Evolutionary conservation across 2,888 invertebrate species (phyloP).

Genomic region (Sarcophaga caerulescens): DNA sequence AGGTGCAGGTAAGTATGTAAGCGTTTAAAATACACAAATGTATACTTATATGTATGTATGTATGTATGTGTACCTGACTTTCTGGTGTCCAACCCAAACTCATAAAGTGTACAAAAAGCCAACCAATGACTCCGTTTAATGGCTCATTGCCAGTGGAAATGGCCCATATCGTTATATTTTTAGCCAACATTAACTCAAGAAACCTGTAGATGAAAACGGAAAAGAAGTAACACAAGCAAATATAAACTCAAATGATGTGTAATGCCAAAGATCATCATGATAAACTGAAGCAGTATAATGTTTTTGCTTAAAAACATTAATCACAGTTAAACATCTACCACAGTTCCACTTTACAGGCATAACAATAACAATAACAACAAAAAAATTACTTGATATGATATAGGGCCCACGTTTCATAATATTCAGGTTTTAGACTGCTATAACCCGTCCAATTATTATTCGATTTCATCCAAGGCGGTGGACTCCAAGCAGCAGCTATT

Average conservation of each 20-base stretch:
- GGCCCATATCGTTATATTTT: constrained; percentile 89
- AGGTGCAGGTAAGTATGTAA: background rate
- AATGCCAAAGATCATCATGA: background rate
- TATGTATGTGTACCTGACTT: constrained; percentile 80
- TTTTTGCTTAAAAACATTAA: background rate
- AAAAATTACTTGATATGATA: constrained; percentile 87
- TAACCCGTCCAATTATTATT: constrained; percentile 84
- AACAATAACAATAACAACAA: background rate
- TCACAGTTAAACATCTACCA: too few species aligned
- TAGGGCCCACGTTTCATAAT: constrained; percentile 90
- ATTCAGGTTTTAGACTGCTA: constrained; percentile 83
- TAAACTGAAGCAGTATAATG: background rate
- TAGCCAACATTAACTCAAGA: constrained; percentile 88
- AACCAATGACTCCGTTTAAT: constrained; percentile 84
- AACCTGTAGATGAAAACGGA: constrained; percentile 71
- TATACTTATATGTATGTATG: constrained; percentile 2
- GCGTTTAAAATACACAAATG: constrained; percentile 5
- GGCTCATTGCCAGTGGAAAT: constrained; percentile 96
- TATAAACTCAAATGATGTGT: constrained; percentile 9
- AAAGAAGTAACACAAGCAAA: background rate
- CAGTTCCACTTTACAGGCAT: background rate
- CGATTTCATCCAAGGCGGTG: constrained; percentile 88
- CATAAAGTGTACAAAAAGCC: constrained; percentile 84
- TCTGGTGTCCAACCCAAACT: constrained; percentile 89
- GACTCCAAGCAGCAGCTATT: constrained; percentile 83